Evolutionary conservation across 2,888 invertebrate genomes (phyloP), one percentile per base, ranked within the genome.

Genomic region (Leucophenga montana): DNA sequence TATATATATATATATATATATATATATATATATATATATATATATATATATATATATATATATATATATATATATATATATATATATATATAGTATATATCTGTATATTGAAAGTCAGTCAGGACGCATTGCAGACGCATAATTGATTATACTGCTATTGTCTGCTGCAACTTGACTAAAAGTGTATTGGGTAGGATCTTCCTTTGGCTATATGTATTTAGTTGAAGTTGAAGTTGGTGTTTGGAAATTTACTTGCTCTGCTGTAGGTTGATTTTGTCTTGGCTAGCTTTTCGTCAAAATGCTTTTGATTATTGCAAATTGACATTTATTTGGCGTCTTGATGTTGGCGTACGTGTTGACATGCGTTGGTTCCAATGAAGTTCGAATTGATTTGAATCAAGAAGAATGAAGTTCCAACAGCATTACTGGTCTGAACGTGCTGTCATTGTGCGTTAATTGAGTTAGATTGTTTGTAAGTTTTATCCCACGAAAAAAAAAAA

Each of bases 121-220:
- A 39, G 62, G 46, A 64, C 62, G 62, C 62, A 22, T 64, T 48
- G 67, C 57, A 69, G 73, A 83, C 83, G 83, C 83, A 83, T 81
- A 81, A 83, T 81, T 81, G 81, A 81, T 81, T 82, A 81, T 83
- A 79, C 83, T 22, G n/a, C 22, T 22, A 14, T 16, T 64, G 62
- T 64, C 62, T 64, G 46, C 50, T 50, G 50, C 50, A 16, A 18
- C 50, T 16, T n/a, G n/a, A 4, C 1, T 50, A 46, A 46, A n/a
- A 6, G 3, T 2, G 46, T 2, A 3, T 46, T 27, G 13, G 46
- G 46, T 46, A 4, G 46, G n/a, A n/a, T 6, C 46, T 46, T n/a
- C n/a, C 46, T 46, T 46, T 46, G 46, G 46, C n/a, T 13, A 13
- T 6, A n/a, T 6, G 14, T 13, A n/a, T n/a, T n/a, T n/a, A n/a